Conservation (phyloP, 2,797 vertebrate genomes). For the Gallinago nigripennis region DNA sequence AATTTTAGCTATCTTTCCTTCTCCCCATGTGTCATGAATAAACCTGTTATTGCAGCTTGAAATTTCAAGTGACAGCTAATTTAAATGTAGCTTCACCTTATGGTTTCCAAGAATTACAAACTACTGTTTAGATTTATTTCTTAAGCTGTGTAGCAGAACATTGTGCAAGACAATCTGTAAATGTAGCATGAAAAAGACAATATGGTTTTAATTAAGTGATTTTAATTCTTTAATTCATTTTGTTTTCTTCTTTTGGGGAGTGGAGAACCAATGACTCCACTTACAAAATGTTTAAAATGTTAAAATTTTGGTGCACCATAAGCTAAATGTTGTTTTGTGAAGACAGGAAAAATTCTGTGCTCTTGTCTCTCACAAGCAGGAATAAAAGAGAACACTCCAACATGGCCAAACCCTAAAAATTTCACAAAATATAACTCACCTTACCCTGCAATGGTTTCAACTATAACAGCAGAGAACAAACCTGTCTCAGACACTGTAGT, state of each 20-base stretch:
- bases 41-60: background rate
- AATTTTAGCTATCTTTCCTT: background rate
- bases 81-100: constrained; percentile 20
- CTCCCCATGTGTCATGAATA: background rate
- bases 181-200: background rate
- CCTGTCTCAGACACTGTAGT: background rate
- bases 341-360: background rate
- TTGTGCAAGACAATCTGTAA: background rate
- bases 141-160: background rate
- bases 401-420: background rate
- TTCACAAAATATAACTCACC: background rate
- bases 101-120: background rate
- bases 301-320: background rate
- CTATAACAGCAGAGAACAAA: background rate
- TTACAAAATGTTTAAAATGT: background rate
- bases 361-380: background rate
- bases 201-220: background rate
- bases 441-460: background rate
- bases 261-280: rapidly evolving
- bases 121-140: constrained; percentile 24
- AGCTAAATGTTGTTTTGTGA: background rate
- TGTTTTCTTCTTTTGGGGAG: background rate
- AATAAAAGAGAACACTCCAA: background rate
- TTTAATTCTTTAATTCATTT: background rate
- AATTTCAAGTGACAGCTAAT: constrained; percentile 46